Evolutionary conservation across 2,888 invertebrate species (phyloP).

Genomic region (Druceiella hillmani): DNA sequence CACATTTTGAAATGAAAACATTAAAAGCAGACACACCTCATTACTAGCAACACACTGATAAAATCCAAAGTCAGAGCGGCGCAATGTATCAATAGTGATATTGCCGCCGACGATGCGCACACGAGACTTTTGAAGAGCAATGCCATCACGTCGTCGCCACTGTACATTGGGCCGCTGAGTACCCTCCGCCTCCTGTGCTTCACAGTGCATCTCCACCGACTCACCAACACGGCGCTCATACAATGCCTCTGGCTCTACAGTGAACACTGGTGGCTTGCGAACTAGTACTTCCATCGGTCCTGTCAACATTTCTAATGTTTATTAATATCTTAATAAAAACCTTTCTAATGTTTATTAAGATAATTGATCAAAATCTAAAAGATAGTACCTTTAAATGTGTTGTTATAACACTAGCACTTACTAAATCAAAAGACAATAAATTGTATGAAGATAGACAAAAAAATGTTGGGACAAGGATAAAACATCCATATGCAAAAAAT

Average conservation of each 20-base stretch:
- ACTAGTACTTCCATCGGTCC: constrained; percentile 77
- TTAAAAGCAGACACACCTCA: constrained; percentile 61
- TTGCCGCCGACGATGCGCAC: constrained; percentile 80
- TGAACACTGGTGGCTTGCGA: constrained; percentile 89
- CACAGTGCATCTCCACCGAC: constrained; percentile 92
- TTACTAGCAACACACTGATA: constrained; percentile 95
- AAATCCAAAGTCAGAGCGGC: constrained; percentile 87
- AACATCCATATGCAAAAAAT: not conserved
- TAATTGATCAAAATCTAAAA: not conserved
- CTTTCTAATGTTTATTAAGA: not conserved
- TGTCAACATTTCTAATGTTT: constrained; percentile 23
- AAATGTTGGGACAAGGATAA: not conserved
- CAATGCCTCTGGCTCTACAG: constrained; percentile 82
- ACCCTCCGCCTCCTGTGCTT: constrained; percentile 87
- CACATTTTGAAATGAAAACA: too few species aligned
- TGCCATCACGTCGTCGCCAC: constrained; percentile 86
- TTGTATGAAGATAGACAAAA: not conserved
- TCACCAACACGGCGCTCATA: constrained; percentile 84
- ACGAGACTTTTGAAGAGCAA: constrained; percentile 74
- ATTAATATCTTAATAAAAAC: constrained; percentile 27
- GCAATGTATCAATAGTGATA: constrained; percentile 82
- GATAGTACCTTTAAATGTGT: not conserved
- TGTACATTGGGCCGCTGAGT: constrained; percentile 85
- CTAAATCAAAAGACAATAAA: too few species aligned
- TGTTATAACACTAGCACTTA: too few species aligned